Conservation (phyloP, 1,140 invertebrate genomes). For the Phymastichus coffea region DNA sequence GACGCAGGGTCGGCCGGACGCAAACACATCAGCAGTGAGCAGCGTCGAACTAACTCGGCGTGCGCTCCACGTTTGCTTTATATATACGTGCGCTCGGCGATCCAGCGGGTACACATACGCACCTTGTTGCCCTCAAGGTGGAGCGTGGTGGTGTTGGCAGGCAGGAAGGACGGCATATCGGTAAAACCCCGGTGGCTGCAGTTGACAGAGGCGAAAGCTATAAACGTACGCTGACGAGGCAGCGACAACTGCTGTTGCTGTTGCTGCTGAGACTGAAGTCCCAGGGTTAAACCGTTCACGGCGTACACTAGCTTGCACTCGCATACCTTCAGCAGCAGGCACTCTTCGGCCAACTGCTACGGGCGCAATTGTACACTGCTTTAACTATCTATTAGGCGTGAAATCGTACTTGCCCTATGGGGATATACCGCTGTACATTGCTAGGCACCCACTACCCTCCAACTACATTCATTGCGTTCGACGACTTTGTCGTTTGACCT, state of each 20-base stretch:
- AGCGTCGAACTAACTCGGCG: background rate
- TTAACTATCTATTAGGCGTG: too few relatives aligned
- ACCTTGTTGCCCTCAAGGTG: conserved; percentile 61
- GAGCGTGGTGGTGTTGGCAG: conserved; percentile 60
- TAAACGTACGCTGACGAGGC: conserved; percentile 48
- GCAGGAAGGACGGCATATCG: conserved; percentile 58
- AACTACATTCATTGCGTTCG: too few relatives aligned
- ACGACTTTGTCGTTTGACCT: too few relatives aligned
- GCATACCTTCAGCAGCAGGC: conserved; percentile 35
- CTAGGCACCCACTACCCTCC: too few relatives aligned
- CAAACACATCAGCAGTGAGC: too few relatives aligned
- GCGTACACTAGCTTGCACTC: conserved; percentile 54
- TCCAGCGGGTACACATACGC: background rate
- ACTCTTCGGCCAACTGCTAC: conserved; percentile 19
- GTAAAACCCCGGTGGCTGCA: conserved; percentile 57
- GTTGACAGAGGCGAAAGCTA: conserved; percentile 58
- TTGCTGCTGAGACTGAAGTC: conserved; percentile 33
- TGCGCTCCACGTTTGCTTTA: too few relatives aligned
- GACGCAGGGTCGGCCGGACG: too few relatives aligned
- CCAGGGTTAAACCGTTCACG: conserved; percentile 27
- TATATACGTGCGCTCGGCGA: background rate
- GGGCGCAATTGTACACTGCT: too few relatives aligned
- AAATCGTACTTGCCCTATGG: too few relatives aligned
- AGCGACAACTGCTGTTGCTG: conserved; percentile 50
- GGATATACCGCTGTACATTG: too few relatives aligned